Evolutionary conservation across 2,797 vertebrate species (phyloP).

Genomic region (Phrynocephalus vlangalii): DNA sequence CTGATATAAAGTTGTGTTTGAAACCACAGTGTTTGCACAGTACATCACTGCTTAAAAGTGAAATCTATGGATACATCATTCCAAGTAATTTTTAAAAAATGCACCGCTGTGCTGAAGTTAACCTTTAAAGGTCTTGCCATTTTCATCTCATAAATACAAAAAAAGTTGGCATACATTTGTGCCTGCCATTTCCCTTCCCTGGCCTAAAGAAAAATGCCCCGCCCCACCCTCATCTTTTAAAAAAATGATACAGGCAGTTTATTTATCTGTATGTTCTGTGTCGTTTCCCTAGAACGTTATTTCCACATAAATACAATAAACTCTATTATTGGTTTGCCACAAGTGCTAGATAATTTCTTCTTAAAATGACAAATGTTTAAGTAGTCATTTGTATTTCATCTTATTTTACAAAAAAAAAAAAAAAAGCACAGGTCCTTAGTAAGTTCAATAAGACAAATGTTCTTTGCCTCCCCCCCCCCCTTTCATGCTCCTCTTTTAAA

Average conservation of each 20-base stretch:
- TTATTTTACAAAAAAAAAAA: conserved; percentile 76
- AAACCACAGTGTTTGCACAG: conserved; percentile 88
- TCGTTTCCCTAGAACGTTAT: conserved; percentile 83
- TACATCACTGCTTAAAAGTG: conserved; percentile 82
- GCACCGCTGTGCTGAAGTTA: conserved; percentile 66
- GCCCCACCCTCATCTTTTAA: conserved; percentile 62
- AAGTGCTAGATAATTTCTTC: conserved; percentile 85
- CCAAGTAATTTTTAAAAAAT: conserved; percentile 71
- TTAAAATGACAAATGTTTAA: conserved; percentile 85
- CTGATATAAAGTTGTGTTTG: conserved; percentile 83
- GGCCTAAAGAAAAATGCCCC: conserved; percentile 51
- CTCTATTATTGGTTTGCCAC: conserved; percentile 83
- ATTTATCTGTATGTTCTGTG: conserved; percentile 73
- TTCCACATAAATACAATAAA: conserved; percentile 91
- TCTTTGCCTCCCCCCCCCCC: conserved; percentile 22
- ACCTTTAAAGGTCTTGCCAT: conserved; percentile 51
- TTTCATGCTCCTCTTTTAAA: conserved; percentile 65
- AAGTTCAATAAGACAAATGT: conserved; percentile 71
- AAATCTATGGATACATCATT: conserved; percentile 76
- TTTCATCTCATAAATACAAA: conserved; percentile 50
- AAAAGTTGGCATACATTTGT: conserved; percentile 36
- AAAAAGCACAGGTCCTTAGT: conserved; percentile 72
- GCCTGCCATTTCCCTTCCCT: conserved; percentile 58
- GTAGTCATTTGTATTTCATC: conserved; percentile 75
- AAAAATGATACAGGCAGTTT: conserved; percentile 72